Evolutionary conservation across 1,140 invertebrate species (phyloP).

Genomic region (Telenomus remus): DNA sequence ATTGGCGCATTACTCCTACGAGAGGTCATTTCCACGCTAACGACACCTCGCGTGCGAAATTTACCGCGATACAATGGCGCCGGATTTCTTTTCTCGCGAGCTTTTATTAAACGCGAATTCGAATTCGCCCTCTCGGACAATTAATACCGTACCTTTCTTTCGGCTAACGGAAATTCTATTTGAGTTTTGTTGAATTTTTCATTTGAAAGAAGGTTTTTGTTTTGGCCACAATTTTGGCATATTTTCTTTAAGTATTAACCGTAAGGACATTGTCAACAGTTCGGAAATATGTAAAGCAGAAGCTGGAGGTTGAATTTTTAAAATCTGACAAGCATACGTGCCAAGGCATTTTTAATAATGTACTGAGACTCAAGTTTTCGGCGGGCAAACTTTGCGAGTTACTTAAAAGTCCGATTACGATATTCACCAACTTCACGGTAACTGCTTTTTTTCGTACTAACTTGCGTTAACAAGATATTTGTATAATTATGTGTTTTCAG

Average conservation of each 20-base stretch:
- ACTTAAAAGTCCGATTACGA: constrained; percentile 45
- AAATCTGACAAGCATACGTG: not conserved
- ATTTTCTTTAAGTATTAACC: too few species aligned
- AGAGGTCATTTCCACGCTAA: constrained; percentile 49
- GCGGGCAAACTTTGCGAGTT: constrained; percentile 31
- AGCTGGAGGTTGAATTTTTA: too few species aligned
- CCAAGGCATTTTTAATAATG: constrained; percentile 15
- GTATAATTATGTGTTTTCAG: constrained; percentile 39
- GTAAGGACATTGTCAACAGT: too few species aligned
- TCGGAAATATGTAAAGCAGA: too few species aligned
- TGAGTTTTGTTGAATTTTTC: too few species aligned
- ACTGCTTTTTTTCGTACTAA: constrained; percentile 31
- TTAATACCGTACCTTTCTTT: too few species aligned
- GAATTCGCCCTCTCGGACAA: too few species aligned
- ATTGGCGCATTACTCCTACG: constrained; percentile 51
- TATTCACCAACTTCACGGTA: constrained; percentile 37
- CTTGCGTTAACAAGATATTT: constrained; percentile 45
- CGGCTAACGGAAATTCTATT: too few species aligned
- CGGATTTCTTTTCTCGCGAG: not conserved
- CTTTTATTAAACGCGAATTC: too few species aligned
- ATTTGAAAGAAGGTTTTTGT: too few species aligned
- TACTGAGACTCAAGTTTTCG: constrained; percentile 32
- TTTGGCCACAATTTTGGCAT: too few species aligned
- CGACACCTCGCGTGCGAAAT: constrained; percentile 42
- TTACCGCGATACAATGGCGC: constrained; percentile 51